A percentile compares a stretch with the other conserved stretches of the same genome.
These are phyloP conservation scores for Sorex maritimensis DNA, from an alignment of 2,797 vertebrate genomes.

Conservation along the genomic window DNA sequence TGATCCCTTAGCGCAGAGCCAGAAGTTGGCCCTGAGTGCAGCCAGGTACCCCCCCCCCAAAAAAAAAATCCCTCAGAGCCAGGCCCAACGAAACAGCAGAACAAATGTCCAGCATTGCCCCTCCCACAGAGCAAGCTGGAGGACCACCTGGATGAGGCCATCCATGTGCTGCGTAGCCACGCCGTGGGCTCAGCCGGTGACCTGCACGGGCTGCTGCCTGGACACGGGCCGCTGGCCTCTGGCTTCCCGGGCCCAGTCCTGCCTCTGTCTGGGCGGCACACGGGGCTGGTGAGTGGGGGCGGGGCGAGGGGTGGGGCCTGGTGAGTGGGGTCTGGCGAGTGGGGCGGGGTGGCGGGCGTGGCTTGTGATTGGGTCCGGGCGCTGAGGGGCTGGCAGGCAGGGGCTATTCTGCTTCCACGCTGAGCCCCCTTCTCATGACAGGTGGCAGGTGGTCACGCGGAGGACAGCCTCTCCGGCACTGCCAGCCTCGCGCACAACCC, in stretches of 20 bases:
- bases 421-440: constrained; percentile 72
- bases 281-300: constrained; percentile 93
- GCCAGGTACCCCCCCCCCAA: too few species aligned
- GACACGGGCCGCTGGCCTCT: constrained; percentile 93
- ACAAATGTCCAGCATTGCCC: neutral
- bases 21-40: too few species aligned
- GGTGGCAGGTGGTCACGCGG: constrained; percentile 94
- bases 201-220: constrained; percentile 93
- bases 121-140: constrained; percentile 97
- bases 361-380: accelerated
- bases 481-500: constrained; percentile 95
- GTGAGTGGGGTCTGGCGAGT: too few species aligned
- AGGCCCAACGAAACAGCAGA: too few species aligned
- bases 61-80: too few species aligned
- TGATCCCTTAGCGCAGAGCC: too few species aligned
- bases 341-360: too few species aligned
- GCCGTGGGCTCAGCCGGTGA: constrained; percentile 95
- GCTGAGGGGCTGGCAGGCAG: accelerated
- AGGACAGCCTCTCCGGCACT: constrained; percentile 94
- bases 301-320: accelerated
- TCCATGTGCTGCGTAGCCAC: constrained; percentile 97
- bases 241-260: constrained; percentile 94
- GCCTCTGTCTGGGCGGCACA: constrained; percentile 94
- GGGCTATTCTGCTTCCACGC: neutral
- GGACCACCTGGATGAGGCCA: constrained; percentile 98